These are phyloP conservation scores for Holocentrus rufus DNA, from an alignment of 2,797 vertebrate species.

Conservation along the genomic window DNA sequence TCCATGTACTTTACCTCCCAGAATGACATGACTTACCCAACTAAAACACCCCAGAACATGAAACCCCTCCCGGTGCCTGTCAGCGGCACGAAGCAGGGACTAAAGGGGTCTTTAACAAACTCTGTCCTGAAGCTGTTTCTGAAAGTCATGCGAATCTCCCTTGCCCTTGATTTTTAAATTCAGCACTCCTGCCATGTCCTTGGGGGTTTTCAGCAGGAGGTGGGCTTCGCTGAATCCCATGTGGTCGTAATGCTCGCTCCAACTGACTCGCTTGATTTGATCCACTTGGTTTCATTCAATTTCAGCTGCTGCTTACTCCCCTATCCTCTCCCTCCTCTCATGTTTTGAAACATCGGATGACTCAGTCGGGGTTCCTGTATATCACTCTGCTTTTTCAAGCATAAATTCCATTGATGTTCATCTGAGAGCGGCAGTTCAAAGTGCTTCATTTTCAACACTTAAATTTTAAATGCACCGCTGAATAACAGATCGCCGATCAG, in stretches of 20 bases:
- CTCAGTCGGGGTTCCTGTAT: not conserved
- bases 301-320: conserved; percentile 7
- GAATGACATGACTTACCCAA: conserved; percentile 12
- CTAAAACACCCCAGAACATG: not conserved
- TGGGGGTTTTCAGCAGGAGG: conserved; percentile 3
- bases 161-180: not conserved
- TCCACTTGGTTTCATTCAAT: conserved; percentile 30
- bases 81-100: not conserved
- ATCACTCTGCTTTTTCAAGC: conserved; percentile 19
- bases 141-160: conserved; percentile 5
- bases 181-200: not conserved
- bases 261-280: conserved; percentile 30
- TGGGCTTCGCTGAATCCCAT: conserved; percentile 10
- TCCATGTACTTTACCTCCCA: not conserved
- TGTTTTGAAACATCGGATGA: conserved; percentile 24
- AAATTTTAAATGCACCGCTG: conserved; percentile 6
- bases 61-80: not conserved
- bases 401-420: conserved; percentile 28
- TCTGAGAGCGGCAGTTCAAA: conserved; percentile 1
- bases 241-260: conserved; percentile 10
- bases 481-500: not conserved
- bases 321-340: not conserved
- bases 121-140: not conserved
- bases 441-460: not conserved
- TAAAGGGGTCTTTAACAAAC: conserved; percentile 6